Evolutionary conservation across 2,888 invertebrate species (phyloP), one percentile per base, ranked within the genome.

Genomic region (Xanthia togata): DNA sequence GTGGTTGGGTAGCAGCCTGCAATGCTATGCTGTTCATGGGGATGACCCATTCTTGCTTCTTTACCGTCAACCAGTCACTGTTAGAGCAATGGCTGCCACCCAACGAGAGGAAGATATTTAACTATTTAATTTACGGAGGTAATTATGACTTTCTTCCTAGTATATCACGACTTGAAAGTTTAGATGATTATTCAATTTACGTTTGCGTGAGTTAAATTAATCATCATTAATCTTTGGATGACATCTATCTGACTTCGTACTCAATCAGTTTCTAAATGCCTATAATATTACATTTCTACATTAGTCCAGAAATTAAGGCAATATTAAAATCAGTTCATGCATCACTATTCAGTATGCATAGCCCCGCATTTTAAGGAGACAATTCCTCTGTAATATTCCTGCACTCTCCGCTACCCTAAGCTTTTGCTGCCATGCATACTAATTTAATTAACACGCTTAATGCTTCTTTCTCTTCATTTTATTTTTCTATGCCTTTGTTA

Each of bases 1-100:
- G 96, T 23, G 95, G 97, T 23, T 97, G 97, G 94, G 93, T 96
- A 53, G 97, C 97, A 0, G 97, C 97, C 0, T 97, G 98, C 89
- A 96, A 96, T 26, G 93, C 95, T 0, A 92, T 94, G 71, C 88
- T 96, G 63, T 87, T 95, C 63, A 90, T 96, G 91, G 96, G 96
- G 0, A 94, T 94, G 92, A 90, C 92, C 0, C 96, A 96, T 57
- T 97, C 97, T 1, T 94, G 93, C 26, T 86, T 94, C 35, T 89
- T 91, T 23, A 92, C 94, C 0, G 89, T 93, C 1, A 94, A 94
- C 71, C 93, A 92, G 50, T 85, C 89, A 0, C 88, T 96, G 47
- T 65, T 95, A 0, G 88, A 91, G 0, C 91, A 90, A 2, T 96
- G 96, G 96, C 84, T 96, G 4, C 95, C 95, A 2, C 95, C 95